A percentile compares a stretch with the other conserved stretches of the same genome.
Conservation (phyloP, 2,888 invertebrate genomes). For the Dysmachus trigonus region DNA sequence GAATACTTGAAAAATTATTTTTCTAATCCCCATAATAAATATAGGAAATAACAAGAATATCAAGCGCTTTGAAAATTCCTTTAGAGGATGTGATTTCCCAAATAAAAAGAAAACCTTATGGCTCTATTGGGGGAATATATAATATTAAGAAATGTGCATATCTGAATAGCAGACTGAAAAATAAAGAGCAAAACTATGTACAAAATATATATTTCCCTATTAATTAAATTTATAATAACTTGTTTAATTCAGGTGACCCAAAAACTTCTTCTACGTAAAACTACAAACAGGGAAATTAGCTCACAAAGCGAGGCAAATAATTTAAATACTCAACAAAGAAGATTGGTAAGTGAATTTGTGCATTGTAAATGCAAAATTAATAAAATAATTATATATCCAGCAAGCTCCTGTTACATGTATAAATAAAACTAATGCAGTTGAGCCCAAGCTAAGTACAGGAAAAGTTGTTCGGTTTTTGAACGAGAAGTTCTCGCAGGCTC, state of each 20-base stretch:
- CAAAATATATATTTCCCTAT: neutral
- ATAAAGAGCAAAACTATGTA: neutral
- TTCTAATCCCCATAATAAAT: neutral
- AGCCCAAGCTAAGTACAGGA: conserved; percentile 37
- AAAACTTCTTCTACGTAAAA: neutral
- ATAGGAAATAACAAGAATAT: conserved; percentile 61
- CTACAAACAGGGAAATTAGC: neutral
- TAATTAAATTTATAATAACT: neutral
- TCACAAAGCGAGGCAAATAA: neutral
- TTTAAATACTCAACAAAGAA: neutral
- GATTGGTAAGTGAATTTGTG: neutral
- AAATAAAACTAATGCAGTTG: neutral
- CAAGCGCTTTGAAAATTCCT: conserved; percentile 64
- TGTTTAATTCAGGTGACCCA: neutral
- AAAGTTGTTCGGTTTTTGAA: conserved; percentile 41
- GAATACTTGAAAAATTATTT: neutral
- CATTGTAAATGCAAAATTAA: neutral
- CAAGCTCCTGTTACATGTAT: neutral
- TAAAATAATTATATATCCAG: neutral
- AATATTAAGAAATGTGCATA: conserved; percentile 66
- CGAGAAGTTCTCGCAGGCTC: conserved; percentile 35
- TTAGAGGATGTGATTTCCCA: conserved; percentile 65
- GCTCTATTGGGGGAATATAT: conserved; percentile 70
- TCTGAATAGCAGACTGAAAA: conserved; percentile 26
- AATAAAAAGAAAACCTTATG: conserved; percentile 68